These are phyloP conservation scores for Acronicta aceris DNA, from an alignment of 2,888 invertebrate species.

Conservation along the genomic window DNA sequence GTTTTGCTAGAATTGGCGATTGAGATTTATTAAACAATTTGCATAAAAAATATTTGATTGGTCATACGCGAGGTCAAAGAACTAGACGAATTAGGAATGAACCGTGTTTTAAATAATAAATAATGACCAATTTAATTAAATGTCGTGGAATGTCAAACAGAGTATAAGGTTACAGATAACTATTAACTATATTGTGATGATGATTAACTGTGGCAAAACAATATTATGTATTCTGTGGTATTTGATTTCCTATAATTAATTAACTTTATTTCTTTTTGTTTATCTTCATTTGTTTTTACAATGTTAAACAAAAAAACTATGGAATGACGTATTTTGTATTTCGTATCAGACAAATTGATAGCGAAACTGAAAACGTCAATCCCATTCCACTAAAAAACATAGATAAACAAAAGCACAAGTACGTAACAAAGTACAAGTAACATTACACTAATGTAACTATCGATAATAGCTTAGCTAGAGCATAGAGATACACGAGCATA, in stretches of 20 bases:
- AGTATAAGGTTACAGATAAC: not conserved
- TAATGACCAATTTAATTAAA: conserved; percentile 2
- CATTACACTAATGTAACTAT: conserved; percentile 18
- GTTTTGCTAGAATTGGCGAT: too few relatives aligned
- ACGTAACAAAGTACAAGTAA: conserved; percentile 29
- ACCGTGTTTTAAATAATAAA: conserved; percentile 2
- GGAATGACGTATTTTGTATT: too few relatives aligned
- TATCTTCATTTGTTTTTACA: too few relatives aligned
- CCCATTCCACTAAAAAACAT: not conserved
- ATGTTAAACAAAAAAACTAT: too few relatives aligned
- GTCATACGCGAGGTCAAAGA: not conserved
- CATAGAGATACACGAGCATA: conserved; percentile 5
- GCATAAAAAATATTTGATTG: not conserved
- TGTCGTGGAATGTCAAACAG: not conserved
- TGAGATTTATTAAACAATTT: not conserved
- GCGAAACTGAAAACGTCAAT: not conserved
- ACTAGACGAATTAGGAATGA: conserved; percentile 1
- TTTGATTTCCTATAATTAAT: too few relatives aligned
- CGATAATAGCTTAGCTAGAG: conserved; percentile 3
- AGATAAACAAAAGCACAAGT: conserved; percentile 25
- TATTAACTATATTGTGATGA: not conserved
- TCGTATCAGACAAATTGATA: too few relatives aligned
- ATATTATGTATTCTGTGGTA: too few relatives aligned
- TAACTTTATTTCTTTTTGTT: too few relatives aligned
- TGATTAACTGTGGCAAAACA: not conserved